phyloP scores from a whole-genome alignment of 2,797 vertebrate species.

The Peromyscus eremicus region DNA sequence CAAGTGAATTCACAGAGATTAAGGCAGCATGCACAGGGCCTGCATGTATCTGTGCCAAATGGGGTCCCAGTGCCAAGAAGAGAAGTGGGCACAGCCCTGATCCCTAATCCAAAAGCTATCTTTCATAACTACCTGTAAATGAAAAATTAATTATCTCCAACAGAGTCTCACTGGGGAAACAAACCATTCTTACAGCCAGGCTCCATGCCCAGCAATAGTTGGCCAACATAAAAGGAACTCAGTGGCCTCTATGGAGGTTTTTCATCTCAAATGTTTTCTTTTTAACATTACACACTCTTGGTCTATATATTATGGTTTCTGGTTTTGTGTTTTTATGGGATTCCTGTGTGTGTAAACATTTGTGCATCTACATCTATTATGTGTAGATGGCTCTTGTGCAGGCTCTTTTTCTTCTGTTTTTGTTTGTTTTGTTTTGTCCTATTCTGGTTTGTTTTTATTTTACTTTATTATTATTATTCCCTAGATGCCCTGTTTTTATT shows the following conservation, averaged over 20 bases:
- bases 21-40: neutral
- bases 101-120: neutral
- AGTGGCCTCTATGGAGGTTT: neutral
- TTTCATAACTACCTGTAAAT: neutral
- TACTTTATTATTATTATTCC: neutral
- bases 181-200: neutral
- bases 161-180: neutral
- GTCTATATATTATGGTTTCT: neutral
- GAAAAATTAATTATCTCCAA: neutral
- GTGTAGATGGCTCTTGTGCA: neutral
- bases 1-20: neutral
- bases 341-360: neutral
- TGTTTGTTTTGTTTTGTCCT: neutral
- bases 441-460: neutral
- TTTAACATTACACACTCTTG: neutral
- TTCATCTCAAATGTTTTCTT: neutral
- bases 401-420: neutral
- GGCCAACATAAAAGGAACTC: neutral
- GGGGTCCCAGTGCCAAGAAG: neutral
- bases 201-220: neutral
- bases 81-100: neutral
- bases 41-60: neutral
- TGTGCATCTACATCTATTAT: neutral
- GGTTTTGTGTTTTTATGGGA: neutral
- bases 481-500: neutral